Base-by-base conservation (phyloP, 2,797 vertebrate genomes). In the Somateria mollissima region DNA sequence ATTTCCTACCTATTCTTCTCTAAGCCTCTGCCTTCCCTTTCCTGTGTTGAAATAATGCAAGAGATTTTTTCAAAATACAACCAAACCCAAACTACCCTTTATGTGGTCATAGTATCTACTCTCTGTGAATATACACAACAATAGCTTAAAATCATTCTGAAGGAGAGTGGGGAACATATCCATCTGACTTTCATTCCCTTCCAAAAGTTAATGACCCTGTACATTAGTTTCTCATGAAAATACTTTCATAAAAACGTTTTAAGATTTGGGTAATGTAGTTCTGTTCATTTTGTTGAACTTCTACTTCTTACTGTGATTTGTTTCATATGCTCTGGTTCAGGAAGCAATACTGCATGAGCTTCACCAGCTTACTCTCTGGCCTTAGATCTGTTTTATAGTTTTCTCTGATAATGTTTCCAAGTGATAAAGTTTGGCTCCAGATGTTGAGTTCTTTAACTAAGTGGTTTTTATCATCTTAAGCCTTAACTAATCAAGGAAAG, bases 191-290 rank as follows among this genome's bases (percentile, higher is more conserved):
- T 53, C 66, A 73, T 78, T 79, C 24, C 8, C 19, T 70, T 95
- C 45, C 60, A 70, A 60, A 87, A 89, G 34, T 94, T 87, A 94
- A 89, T 54, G 56, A 76, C 36, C 54, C 22, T 47, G 5, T 72
- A 65, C 21, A 34, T 83, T 66, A 90, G 10, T 74, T 96, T 96
- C 75, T 80, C 28, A 73, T 64, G 3, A 60, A 70, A 91, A 87
- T 47, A 84, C 8, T 74, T 67, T 36, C 70, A 74, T 13, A 24
- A 61, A 78, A 92, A 34, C 4, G 51, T 66, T 54, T 47, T 62
- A 53, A 83, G 43, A 60, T 64, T 61, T 69, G 70, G 66, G 25
- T 12, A 41, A 73, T 62, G 62, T 61, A 27, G 2, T 70, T 92
- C 58, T 87, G 27, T 79, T 77, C 32, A 54, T 83, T 87, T 92